phyloP scores from a whole-genome alignment of 2,113 vertebrate genomes.

The rabbit (Oryctolagus cuniculus) region DNA sequence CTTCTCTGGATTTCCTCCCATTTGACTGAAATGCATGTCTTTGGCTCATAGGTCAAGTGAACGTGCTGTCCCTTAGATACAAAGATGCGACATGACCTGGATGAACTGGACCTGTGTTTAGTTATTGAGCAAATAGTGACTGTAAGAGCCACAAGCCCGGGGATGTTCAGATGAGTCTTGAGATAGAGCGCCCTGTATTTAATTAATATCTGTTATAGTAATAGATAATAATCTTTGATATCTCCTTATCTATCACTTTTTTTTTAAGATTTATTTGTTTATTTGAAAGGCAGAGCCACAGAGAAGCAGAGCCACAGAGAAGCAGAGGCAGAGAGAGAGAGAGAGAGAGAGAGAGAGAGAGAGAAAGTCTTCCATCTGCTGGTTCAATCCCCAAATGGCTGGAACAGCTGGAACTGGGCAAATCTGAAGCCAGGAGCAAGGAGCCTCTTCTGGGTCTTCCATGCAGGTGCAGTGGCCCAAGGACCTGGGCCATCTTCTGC shows the following conservation, averaged over 20 bases:
- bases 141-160: conserved; percentile 4
- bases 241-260: background rate
- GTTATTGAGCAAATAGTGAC: background rate
- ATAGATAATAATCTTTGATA: background rate
- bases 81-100: background rate
- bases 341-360: no score
- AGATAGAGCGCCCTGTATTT: background rate
- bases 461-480: no score
- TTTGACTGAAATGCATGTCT: background rate
- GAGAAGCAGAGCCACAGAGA: no score
- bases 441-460: no score
- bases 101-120: background rate
- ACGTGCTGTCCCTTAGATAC: background rate
- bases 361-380: no score
- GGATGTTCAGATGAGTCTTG: background rate
- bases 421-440: no score
- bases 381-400: no score
- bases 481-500: no score
- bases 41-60: conserved; percentile 1
- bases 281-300: no score
- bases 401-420: no score
- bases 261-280: no score
- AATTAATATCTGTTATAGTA: background rate
- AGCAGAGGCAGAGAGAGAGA: no score
- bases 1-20: conserved; percentile 12